These are phyloP conservation scores for Naso thynnoides DNA, from an alignment of 2,797 vertebrate species.

Conservation along the genomic window DNA sequence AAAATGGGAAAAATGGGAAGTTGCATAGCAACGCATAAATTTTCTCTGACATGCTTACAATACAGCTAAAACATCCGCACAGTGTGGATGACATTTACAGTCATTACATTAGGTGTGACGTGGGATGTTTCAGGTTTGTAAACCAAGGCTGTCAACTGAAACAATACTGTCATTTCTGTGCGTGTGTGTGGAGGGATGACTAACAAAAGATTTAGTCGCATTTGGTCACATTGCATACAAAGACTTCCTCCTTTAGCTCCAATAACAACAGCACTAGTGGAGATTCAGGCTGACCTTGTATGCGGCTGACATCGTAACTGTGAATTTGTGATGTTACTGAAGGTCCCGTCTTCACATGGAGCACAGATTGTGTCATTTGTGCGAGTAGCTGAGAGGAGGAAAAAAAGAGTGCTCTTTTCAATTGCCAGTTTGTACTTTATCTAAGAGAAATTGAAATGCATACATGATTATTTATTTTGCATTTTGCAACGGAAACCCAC, in stretches of 20 bases:
- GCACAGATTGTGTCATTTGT: slow-evolving; percentile 59
- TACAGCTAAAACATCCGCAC: not conserved
- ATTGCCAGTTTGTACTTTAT: not conserved
- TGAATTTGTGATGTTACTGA: slow-evolving; percentile 72
- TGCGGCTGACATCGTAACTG: slow-evolving; percentile 67
- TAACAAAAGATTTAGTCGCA: slow-evolving; percentile 25
- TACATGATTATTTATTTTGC: not conserved
- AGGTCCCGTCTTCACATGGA: slow-evolving; percentile 67
- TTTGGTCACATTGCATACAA: not conserved
- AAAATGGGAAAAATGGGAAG: not conserved
- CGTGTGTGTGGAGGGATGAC: slow-evolving; percentile 17
- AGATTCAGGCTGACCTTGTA: slow-evolving; percentile 62
- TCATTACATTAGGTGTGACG: slow-evolving; percentile 9
- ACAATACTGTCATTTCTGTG: slow-evolving; percentile 9
- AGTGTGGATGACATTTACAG: slow-evolving; percentile 9
- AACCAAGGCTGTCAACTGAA: not conserved
- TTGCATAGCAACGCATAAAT: not conserved
- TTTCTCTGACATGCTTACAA: not conserved
- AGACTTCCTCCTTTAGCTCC: not conserved
- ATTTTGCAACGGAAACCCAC: slow-evolving; percentile 47
- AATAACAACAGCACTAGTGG: not conserved
- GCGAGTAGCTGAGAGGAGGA: slow-evolving; percentile 54
- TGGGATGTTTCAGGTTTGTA: slow-evolving; percentile 35
- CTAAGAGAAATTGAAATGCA: not conserved
- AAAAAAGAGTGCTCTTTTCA: not conserved